Evolutionary conservation across 2,888 invertebrate species (phyloP).

Genomic region (Drosophila macrospina): DNA sequence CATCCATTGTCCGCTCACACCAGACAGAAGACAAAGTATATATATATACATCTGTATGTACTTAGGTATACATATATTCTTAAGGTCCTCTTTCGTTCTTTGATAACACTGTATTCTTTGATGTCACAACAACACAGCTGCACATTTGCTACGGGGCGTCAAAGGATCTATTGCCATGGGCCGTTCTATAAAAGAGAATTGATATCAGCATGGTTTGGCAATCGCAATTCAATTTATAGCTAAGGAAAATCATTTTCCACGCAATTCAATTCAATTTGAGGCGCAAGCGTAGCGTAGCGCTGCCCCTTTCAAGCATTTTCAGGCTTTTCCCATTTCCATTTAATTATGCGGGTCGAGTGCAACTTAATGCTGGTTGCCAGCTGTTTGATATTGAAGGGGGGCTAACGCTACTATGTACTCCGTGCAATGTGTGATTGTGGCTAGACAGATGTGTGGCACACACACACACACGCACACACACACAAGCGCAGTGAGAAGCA

Average conservation of each 20-base stretch:
- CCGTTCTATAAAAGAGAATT: not conserved
- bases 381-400: constrained; percentile 43
- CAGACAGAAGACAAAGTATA: not conserved
- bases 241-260: constrained; percentile 39
- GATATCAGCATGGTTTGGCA: constrained; percentile 1
- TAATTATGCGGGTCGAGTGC: constrained; percentile 72
- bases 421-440: constrained; percentile 30
- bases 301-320: constrained; percentile 31
- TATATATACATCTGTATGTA: not conserved
- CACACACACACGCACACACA: constrained; percentile 12
- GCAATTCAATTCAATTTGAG: constrained; percentile 48
- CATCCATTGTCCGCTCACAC: constrained; percentile 34
- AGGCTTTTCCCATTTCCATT: constrained; percentile 44
- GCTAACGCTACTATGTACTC: constrained; percentile 43
- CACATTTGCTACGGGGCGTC: constrained; percentile 5
- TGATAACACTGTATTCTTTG: not conserved
- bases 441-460: constrained; percentile 43
- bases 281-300: constrained; percentile 50
- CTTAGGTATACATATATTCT: not conserved
- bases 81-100: constrained; percentile 9
- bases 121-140: constrained; percentile 19
- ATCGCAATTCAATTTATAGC: constrained; percentile 38
- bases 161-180: constrained; percentile 7
- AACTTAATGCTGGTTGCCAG: constrained; percentile 76
- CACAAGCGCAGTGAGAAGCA: constrained; percentile 4